Percentiles rank a stretch among this genome's conserved stretches.
These are phyloP conservation scores for Datnioides undecimradiatus DNA, from an alignment of 2,113 vertebrate species.

Conservation along the genomic window DNA sequence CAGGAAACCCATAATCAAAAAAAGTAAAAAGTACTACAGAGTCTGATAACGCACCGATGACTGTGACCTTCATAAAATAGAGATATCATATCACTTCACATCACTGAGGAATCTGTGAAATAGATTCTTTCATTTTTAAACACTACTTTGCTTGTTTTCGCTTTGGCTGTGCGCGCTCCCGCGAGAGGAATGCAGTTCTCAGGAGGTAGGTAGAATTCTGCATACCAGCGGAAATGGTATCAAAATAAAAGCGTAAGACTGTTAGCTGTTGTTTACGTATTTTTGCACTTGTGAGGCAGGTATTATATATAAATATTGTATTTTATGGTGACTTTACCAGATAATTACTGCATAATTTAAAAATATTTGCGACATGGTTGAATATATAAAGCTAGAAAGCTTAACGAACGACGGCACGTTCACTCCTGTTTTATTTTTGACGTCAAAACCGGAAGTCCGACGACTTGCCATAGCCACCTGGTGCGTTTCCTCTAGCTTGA, in stretches of 20 bases:
- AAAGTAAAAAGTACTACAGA: too few relatives aligned
- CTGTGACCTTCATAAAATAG: background rate
- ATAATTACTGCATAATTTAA: background rate
- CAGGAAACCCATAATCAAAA: too few relatives aligned
- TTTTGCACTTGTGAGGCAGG: too few relatives aligned
- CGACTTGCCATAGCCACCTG: conserved; percentile 38
- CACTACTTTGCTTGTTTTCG: background rate
- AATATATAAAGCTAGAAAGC: background rate
- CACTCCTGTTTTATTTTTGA: conserved; percentile 35
- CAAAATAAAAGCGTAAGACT: conserved; percentile 11
- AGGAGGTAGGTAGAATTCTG: background rate
- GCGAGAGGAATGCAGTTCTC: background rate
- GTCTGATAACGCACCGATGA: too few relatives aligned
- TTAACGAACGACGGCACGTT: background rate
- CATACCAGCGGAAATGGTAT: background rate
- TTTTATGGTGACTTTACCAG: too few relatives aligned
- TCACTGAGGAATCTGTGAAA: background rate
- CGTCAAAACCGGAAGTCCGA: conserved; percentile 42
- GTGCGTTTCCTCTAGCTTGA: conserved; percentile 63
- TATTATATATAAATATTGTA: too few relatives aligned
- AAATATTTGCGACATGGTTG: background rate
- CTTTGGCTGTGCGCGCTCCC: background rate
- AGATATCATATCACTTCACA: background rate
- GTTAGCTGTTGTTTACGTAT: background rate
- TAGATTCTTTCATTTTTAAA: background rate